A percentile compares a stretch with the other conserved stretches of the same genome.
Conservation (phyloP, 2,888 invertebrate genomes). For the Clunio marinus region DNA sequence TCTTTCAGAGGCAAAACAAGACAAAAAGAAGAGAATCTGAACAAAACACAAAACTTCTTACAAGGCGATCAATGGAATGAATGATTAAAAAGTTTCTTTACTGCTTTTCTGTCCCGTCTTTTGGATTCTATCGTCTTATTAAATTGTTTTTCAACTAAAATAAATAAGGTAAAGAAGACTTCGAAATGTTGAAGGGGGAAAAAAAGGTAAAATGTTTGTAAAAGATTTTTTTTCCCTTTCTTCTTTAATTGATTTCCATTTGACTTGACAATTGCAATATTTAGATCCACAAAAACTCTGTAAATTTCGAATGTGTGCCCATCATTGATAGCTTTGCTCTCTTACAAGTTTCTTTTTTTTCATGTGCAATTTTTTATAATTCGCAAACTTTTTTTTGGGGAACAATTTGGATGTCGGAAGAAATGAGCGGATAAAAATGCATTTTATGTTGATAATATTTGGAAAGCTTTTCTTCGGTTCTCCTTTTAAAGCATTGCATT, state of each 20-base stretch:
- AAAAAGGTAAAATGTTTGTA: not conserved
- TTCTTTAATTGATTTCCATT: not conserved
- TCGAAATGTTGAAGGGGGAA: too few relatives aligned
- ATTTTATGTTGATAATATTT: not conserved
- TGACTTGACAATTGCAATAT: not conserved
- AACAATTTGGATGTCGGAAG: conserved; percentile 6
- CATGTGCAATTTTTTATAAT: not conserved
- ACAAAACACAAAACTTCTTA: not conserved
- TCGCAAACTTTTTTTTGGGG: conserved; percentile 1
- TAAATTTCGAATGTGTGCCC: not conserved
- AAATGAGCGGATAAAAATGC: not conserved
- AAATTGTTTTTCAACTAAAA: conserved; percentile 17
- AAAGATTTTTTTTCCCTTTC: conserved; percentile 17
- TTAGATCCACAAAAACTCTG: conserved; percentile 8
- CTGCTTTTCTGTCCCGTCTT: not conserved
- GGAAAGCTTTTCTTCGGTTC: too few relatives aligned
- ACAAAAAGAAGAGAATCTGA: not conserved
- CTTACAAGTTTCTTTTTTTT: not conserved
- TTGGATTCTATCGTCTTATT: conserved; percentile 20
- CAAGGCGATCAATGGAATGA: conserved; percentile 31
- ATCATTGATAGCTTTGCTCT: not conserved
- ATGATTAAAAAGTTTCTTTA: conserved; percentile 28
- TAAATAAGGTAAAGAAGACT: conserved; percentile 17
- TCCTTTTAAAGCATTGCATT: conserved; percentile 11
- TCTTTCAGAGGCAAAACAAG: not conserved